Evolutionary conservation across 2,888 invertebrate species (phyloP).

Genomic region (Eucriotettix oculatus): DNA sequence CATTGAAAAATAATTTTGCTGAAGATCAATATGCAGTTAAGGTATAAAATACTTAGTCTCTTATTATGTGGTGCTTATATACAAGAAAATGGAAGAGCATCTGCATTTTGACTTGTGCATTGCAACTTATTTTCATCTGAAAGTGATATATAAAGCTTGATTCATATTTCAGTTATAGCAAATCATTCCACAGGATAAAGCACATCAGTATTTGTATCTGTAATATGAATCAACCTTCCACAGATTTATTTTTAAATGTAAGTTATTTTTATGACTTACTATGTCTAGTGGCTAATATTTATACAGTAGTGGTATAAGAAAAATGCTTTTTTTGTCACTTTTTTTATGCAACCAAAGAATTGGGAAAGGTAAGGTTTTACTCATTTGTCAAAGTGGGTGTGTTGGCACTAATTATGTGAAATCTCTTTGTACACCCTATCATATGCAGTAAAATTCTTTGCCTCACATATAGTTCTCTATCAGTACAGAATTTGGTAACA

Average conservation of each 20-base stretch:
- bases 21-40: background rate
- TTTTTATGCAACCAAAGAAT: conserved; percentile 10
- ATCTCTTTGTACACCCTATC: too few relatives aligned
- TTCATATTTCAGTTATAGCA: background rate
- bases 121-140: too few relatives aligned
- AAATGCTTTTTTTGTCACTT: conserved; percentile 6
- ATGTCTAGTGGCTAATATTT: background rate
- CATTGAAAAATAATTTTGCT: too few relatives aligned
- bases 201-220: background rate
- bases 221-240: too few relatives aligned
- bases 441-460: too few relatives aligned
- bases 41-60: background rate
- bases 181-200: background rate
- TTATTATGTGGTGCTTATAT: background rate
- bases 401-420: background rate
- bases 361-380: background rate
- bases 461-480: too few relatives aligned
- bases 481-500: too few relatives aligned
- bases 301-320: background rate
- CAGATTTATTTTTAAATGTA: too few relatives aligned
- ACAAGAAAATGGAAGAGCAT: background rate
- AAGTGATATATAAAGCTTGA: too few relatives aligned
- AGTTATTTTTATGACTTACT: too few relatives aligned
- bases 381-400: background rate
- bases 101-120: background rate